Evolutionary conservation across 1,140 invertebrate species (phyloP), one percentile per base, ranked within the genome.

Genomic region (Aleiodes sp.): DNA sequence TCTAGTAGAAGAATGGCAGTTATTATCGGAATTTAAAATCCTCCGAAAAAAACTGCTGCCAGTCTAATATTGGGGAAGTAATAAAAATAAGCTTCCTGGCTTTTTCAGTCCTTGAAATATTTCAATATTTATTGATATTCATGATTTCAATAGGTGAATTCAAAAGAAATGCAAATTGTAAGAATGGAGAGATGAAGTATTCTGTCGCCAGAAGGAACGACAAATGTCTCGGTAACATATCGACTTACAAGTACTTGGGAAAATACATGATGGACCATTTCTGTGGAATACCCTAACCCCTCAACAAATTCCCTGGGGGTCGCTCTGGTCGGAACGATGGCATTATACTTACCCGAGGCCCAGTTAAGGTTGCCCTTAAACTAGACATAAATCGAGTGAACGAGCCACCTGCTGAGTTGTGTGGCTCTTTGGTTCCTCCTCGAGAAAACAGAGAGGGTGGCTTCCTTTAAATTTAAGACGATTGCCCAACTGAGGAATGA

Each of bases 321-420:
- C 52, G 28, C 66, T 35, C 35, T 31, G 66, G 66, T 68, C 66
- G 29, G 66, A 31, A 21, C 26, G 41, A 35, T 39, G 46, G 19
- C 59, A 57, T 61, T 71, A 67, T 56, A 65, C 60, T 60, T 63
- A 71, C 66, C n/a, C 43, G 41, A 29, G 35, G 41, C 26, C 61
- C 39, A 60, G 65, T 68, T 72, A 72, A 70, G 43, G 63, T 65
- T 56, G 31, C 66, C 28, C 56, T 31, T 63, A 70, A 74, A 74
- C 61, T 70, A 59, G 35, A 72, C 65, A 65, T 71, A 74, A 77
- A 75, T 72, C 72, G 71, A 52, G 70, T 62, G 71, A 77, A 79
- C 75, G 76, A 79, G 78, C 78, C 76, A 79, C 78, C 78, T 79
- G 78, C 78, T 76, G 78, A 79, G 72, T 74, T 70, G 64, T 71